Conservation (phyloP, 2,888 invertebrate species). For the Polia nebulosa region DNA sequence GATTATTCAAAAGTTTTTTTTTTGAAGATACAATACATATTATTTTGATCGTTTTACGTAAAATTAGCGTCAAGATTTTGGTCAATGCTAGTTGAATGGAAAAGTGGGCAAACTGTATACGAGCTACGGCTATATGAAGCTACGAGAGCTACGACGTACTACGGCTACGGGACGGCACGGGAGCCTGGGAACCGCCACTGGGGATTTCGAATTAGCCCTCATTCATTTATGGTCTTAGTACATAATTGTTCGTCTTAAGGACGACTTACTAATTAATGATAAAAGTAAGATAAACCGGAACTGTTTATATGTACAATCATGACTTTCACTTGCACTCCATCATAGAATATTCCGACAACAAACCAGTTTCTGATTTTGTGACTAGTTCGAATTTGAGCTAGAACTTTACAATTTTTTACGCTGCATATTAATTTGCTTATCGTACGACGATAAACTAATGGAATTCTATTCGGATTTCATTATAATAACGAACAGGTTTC, state of each 20-base stretch:
- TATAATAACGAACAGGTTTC: slow-evolving; percentile 71
- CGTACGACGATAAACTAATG: slow-evolving; percentile 72
- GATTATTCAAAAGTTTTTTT: neutral
- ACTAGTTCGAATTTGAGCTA: slow-evolving; percentile 76
- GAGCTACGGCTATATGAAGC: slow-evolving; percentile 25
- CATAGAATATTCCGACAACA: slow-evolving; percentile 86
- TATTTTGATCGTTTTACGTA: too few relatives aligned
- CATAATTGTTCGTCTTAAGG: slow-evolving; percentile 43
- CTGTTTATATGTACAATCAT: slow-evolving; percentile 86
- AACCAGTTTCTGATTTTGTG: slow-evolving; percentile 84
- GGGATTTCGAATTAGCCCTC: slow-evolving; percentile 1
- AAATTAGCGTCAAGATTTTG: too few relatives aligned
- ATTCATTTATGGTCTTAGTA: slow-evolving; percentile 14
- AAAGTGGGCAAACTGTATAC: slow-evolving; percentile 8
- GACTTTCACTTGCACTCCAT: slow-evolving; percentile 90
- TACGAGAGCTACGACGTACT: slow-evolving; percentile 44
- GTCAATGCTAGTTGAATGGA: neutral
- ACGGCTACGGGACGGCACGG: slow-evolving; percentile 7
- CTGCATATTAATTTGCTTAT: slow-evolving; percentile 77
- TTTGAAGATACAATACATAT: neutral
- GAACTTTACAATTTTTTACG: slow-evolving; percentile 68
- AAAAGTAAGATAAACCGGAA: slow-evolving; percentile 85
- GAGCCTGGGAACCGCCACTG: slow-evolving; percentile 24
- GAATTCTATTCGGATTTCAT: slow-evolving; percentile 74
- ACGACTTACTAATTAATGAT: slow-evolving; percentile 77